Conservation (phyloP, 2,797 vertebrate genomes). For the Lemur catta region DNA sequence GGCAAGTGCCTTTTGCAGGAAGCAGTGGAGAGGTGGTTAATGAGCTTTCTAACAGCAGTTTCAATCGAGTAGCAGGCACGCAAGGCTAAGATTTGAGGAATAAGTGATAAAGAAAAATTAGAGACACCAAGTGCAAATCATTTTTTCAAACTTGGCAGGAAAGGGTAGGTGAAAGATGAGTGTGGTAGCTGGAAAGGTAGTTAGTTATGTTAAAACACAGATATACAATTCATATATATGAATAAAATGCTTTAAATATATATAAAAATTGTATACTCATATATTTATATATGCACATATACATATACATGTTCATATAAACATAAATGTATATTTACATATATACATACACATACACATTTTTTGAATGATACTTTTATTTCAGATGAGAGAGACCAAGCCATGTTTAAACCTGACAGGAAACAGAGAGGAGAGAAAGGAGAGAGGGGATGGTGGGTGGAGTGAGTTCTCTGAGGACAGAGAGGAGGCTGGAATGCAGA, state of each 20-base stretch:
- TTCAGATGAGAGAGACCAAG: not conserved
- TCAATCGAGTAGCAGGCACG: not conserved
- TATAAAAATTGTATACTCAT: not conserved
- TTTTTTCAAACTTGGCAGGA: not conserved
- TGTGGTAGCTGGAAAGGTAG: not conserved
- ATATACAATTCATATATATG: not conserved
- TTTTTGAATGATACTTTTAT: not conserved
- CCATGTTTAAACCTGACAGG: not conserved
- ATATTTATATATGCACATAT: no score
- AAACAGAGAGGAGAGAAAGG: not conserved
- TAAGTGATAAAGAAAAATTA: not conserved
- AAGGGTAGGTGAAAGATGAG: not conserved
- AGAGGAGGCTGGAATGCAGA: not conserved
- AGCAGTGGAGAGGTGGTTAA: not conserved
- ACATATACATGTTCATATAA: not conserved
- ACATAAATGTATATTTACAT: not conserved
- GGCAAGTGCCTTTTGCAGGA: not conserved
- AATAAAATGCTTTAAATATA: not conserved
- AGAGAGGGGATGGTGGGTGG: not conserved
- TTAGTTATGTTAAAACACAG: not conserved
- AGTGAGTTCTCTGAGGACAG: conserved; percentile 25
- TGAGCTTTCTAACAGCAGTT: not conserved
- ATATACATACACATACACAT: not conserved
- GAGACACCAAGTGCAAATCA: not conserved
- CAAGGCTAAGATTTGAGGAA: not conserved